These are phyloP conservation scores for Iphiclides podalirius DNA, from an alignment of 2,888 invertebrate species.

Conservation along the genomic window DNA sequence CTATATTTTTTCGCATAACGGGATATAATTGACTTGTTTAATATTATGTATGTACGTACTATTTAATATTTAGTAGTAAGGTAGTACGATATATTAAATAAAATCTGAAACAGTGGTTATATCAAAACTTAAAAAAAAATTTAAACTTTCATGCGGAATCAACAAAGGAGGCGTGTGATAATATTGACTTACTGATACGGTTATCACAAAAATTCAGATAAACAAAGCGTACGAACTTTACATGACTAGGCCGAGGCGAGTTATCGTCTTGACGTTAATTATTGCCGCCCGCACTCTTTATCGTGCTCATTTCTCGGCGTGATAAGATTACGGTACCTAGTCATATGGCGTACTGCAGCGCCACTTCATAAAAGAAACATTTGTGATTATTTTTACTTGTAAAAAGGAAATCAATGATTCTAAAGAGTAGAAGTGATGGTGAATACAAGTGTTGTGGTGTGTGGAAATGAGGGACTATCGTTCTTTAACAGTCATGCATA, in stretches of 20 bases:
- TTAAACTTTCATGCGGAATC: slow-evolving; percentile 10
- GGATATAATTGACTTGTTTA: too few relatives aligned
- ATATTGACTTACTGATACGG: slow-evolving; percentile 39
- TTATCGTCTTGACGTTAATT: slow-evolving; percentile 66
- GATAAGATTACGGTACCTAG: slow-evolving; percentile 72
- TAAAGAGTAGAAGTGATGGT: slow-evolving; percentile 52
- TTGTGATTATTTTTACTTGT: slow-evolving; percentile 22
- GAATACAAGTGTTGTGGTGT: slow-evolving; percentile 40
- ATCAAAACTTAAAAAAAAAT: too few relatives aligned
- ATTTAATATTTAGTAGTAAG: too few relatives aligned
- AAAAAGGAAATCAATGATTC: slow-evolving; percentile 28
- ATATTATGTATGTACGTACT: too few relatives aligned
- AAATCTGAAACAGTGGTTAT: too few relatives aligned
- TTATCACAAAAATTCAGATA: slow-evolving; percentile 42
- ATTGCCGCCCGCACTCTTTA: slow-evolving; percentile 63
- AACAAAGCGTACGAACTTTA: slow-evolving; percentile 42
- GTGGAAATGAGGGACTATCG: slow-evolving; percentile 61
- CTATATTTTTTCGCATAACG: too few relatives aligned
- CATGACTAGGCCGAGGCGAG: slow-evolving; percentile 50
- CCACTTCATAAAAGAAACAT: slow-evolving; percentile 42
- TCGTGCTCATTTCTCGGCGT: slow-evolving; percentile 56
- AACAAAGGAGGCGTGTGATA: slow-evolving; percentile 26
- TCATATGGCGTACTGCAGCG: slow-evolving; percentile 61
- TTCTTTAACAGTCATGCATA: slow-evolving; percentile 53
- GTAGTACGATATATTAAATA: too few relatives aligned